phyloP scores from a whole-genome alignment of 2,888 invertebrate genomes.

The Eumerus sabulonum region DNA sequence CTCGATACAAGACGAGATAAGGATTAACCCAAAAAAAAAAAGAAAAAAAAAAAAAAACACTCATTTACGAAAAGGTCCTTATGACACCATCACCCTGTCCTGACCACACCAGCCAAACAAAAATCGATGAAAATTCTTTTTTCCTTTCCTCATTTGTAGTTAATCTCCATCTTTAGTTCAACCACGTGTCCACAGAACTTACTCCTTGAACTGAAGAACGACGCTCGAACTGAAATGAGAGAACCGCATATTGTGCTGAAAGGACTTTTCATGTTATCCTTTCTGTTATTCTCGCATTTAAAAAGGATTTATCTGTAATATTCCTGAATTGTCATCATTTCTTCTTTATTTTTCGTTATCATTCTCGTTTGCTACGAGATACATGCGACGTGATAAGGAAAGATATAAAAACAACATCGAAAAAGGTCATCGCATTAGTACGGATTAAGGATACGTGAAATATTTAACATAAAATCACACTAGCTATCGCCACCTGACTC shows the following conservation, averaged over 20 bases:
- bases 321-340: slow-evolving; percentile 59
- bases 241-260: slow-evolving; percentile 56
- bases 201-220: neutral
- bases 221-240: neutral
- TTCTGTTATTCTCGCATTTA: slow-evolving; percentile 65
- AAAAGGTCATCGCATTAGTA: slow-evolving; percentile 37
- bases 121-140: no score
- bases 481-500: slow-evolving; percentile 39
- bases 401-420: neutral
- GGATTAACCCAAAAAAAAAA: no score
- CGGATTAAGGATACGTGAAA: slow-evolving; percentile 51
- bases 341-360: neutral
- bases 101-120: no score
- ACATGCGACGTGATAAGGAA: neutral
- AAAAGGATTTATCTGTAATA: slow-evolving; percentile 67
- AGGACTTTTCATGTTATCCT: slow-evolving; percentile 67
- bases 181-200: no score
- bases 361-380: neutral
- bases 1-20: no score
- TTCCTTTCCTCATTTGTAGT: no score
- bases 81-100: no score
- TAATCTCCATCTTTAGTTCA: no score
- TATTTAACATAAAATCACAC: slow-evolving; percentile 50
- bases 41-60: no score
- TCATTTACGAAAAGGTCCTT: no score